Evolutionary conservation across 2,113 vertebrate species (phyloP).

Genomic region (Herpailurus yagouaroundi): DNA sequence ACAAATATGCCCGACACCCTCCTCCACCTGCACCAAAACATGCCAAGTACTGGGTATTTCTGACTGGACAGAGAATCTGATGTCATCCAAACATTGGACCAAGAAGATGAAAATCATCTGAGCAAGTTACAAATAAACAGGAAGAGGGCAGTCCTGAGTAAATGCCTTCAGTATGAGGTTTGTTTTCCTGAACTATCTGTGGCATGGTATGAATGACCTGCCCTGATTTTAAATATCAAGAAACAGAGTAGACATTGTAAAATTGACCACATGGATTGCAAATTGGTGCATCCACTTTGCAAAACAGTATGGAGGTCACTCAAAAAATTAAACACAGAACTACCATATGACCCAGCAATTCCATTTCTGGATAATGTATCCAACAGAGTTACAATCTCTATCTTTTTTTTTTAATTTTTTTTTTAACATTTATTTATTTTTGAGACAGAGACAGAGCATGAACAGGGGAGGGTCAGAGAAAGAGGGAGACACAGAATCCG

Average conservation of each 20-base stretch:
- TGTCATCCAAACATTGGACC: neutral
- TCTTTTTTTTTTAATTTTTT: neutral
- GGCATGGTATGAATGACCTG: neutral
- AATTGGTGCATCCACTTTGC: neutral
- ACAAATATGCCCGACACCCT: neutral
- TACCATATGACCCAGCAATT: neutral
- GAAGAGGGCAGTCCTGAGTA: neutral
- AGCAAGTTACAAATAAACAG: slow-evolving; percentile 2
- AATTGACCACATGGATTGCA: neutral
- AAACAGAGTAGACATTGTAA: neutral
- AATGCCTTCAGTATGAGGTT: neutral
- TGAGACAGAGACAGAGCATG: too few relatives aligned
- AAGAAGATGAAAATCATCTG: neutral
- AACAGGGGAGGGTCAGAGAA: too few relatives aligned
- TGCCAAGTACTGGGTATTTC: neutral
- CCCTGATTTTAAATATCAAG: neutral
- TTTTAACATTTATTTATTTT: too few relatives aligned
- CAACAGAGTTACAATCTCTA: neutral
- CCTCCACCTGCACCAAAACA: neutral
- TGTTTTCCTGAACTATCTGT: neutral
- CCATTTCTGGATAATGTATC: neutral
- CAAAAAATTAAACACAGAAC: neutral
- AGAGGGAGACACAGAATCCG: too few relatives aligned
- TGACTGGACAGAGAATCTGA: neutral
- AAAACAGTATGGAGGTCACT: neutral